Evolutionary conservation across 2,888 invertebrate species (phyloP).

Genomic region (Apotomis turbidana): DNA sequence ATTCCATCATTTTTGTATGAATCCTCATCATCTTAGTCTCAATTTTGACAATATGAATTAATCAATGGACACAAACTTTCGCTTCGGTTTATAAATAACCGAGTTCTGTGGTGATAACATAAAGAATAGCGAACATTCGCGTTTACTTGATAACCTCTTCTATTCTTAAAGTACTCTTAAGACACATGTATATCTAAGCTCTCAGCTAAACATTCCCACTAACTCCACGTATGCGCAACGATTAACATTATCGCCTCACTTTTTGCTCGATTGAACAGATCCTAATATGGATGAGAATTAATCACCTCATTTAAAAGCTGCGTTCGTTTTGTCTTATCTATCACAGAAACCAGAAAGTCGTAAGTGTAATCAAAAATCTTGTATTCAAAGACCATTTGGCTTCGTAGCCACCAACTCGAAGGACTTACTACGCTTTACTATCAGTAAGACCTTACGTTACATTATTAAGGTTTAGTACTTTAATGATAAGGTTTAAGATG

Average conservation of each 20-base stretch:
- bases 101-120: too few species aligned
- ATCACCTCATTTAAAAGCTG: conserved; percentile 27
- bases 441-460: not conserved
- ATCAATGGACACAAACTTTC: too few species aligned
- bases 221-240: not conserved
- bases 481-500: conserved; percentile 5
- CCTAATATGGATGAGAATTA: conserved; percentile 20
- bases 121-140: too few species aligned
- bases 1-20: too few species aligned
- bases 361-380: too few species aligned
- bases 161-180: too few species aligned
- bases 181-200: not conserved
- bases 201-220: not conserved
- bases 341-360: not conserved
- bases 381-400: not conserved
- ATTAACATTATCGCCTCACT: conserved; percentile 11
- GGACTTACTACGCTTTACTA: conserved; percentile 20
- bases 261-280: conserved; percentile 14
- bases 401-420: not conserved
- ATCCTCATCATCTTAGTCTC: too few species aligned
- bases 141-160: too few species aligned
- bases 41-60: too few species aligned
- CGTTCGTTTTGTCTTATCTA: conserved; percentile 24
- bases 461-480: not conserved
- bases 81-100: too few species aligned